These are phyloP conservation scores for Omphaloscelis lunosa DNA, from an alignment of 2,888 invertebrate genomes.

Conservation along the genomic window DNA sequence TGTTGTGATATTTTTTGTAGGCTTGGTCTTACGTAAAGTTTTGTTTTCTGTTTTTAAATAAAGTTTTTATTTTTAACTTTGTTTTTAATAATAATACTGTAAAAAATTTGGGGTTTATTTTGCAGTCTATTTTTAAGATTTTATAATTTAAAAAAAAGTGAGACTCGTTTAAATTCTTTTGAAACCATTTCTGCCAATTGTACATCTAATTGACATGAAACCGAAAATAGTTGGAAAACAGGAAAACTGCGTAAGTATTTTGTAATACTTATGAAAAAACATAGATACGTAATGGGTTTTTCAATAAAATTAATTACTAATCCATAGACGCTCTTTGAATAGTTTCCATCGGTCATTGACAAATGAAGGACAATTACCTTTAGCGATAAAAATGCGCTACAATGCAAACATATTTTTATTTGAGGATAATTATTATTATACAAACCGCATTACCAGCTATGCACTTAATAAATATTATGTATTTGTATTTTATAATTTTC, in stretches of 20 bases:
- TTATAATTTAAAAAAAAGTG: not conserved
- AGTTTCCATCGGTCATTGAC: conserved; percentile 23
- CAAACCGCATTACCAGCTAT: conserved; percentile 37
- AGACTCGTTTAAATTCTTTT: not conserved
- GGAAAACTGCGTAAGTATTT: not conserved
- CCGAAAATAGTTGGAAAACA: not conserved
- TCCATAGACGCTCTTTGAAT: not conserved
- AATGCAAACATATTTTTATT: conserved; percentile 50
- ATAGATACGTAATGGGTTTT: not conserved
- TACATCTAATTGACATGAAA: no score
- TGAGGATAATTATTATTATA: conserved; percentile 53
- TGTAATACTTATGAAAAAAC: not conserved
- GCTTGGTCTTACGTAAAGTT: conserved; percentile 32
- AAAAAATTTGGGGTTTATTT: not conserved
- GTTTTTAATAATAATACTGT: not conserved
- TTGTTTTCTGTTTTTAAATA: conserved; percentile 33
- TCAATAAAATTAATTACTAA: not conserved
- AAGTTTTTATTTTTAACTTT: not conserved
- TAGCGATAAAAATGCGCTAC: conserved; percentile 42
- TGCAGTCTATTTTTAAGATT: not conserved
- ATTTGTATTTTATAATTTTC: conserved; percentile 21
- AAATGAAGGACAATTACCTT: conserved; percentile 32
- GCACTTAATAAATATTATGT: conserved; percentile 29
- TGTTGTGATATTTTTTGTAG: conserved; percentile 58
- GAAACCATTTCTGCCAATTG: not conserved